phyloP scores from a whole-genome alignment of 1,140 invertebrate genomes.

The Acyrthosiphon pisum region DNA sequence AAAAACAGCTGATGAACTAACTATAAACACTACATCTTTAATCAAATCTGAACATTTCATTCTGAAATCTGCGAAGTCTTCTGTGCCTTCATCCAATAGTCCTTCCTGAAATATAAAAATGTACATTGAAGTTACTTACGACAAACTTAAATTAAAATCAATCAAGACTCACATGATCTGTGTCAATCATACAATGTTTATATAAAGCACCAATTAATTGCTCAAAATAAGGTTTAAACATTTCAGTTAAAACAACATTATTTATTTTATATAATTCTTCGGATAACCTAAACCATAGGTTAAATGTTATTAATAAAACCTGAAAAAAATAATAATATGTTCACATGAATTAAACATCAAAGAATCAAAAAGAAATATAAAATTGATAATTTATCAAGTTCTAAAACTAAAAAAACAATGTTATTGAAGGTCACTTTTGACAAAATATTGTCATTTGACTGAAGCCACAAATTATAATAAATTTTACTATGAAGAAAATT shows the following conservation, averaged over 20 bases:
- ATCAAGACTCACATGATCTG: constrained; percentile 76
- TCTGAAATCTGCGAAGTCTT: constrained; percentile 88
- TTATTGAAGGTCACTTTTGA: not conserved
- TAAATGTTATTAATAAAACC: constrained; percentile 96
- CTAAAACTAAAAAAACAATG: not conserved
- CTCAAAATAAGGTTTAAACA: constrained; percentile 91
- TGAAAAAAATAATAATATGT: constrained; percentile 63
- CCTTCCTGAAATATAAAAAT: constrained; percentile 70
- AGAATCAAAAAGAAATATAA: not conserved
- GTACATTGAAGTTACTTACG: not conserved
- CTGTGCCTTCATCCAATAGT: constrained; percentile 82
- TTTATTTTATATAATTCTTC: constrained; percentile 92
- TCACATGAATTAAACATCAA: not conserved
- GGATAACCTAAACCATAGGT: constrained; percentile 94
- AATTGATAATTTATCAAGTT: not conserved
- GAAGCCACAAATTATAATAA: not conserved
- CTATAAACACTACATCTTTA: constrained; percentile 97
- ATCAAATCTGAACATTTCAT: constrained; percentile 89
- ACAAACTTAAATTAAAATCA: not conserved
- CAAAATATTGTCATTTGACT: not conserved
- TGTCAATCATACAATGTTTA: constrained; percentile 88
- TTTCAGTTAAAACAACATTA: constrained; percentile 75
- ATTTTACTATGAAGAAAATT: not conserved
- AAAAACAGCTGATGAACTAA: constrained; percentile 91
- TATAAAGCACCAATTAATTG: constrained; percentile 83